These are phyloP conservation scores for Rhodinocichla rosea DNA, from an alignment of 2,113 vertebrate species.

Conservation along the genomic window DNA sequence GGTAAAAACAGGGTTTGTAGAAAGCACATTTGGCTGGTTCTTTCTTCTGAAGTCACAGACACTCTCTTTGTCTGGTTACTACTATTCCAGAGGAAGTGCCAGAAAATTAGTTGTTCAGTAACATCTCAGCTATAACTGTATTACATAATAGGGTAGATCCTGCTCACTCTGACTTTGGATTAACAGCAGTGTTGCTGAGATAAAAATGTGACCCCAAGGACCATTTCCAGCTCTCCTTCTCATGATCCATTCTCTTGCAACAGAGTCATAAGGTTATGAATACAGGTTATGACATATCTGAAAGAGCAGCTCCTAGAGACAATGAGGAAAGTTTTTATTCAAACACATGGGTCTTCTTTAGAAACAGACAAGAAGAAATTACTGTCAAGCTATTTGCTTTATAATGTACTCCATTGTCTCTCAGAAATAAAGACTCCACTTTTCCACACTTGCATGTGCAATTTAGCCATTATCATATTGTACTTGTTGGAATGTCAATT, in stretches of 20 bases:
- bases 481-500: conserved; percentile 2
- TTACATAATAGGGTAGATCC: not conserved
- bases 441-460: not conserved
- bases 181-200: not conserved
- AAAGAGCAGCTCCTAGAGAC: not conserved
- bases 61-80: not conserved
- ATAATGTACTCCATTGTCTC: conserved; percentile 45
- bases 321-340: conserved; percentile 35
- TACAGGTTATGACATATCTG: not conserved
- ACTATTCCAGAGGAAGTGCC: not conserved
- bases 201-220: not conserved
- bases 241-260: not conserved
- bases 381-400: conserved; percentile 41
- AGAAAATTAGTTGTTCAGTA: not conserved
- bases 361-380: conserved; percentile 50
- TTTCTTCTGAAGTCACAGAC: not conserved
- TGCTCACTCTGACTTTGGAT: not conserved
- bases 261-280: not conserved
- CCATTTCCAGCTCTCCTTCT: not conserved
- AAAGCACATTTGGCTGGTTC: not conserved
- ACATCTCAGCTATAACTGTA: not conserved
- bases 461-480: conserved; percentile 37
- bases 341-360: not conserved
- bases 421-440: conserved; percentile 43
- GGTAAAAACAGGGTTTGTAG: not conserved